A percentile compares a stretch with the other conserved stretches of the same genome.
phyloP scores from a whole-genome alignment of 1,140 invertebrate genomes.

The Paralvinella palmiformis region DNA sequence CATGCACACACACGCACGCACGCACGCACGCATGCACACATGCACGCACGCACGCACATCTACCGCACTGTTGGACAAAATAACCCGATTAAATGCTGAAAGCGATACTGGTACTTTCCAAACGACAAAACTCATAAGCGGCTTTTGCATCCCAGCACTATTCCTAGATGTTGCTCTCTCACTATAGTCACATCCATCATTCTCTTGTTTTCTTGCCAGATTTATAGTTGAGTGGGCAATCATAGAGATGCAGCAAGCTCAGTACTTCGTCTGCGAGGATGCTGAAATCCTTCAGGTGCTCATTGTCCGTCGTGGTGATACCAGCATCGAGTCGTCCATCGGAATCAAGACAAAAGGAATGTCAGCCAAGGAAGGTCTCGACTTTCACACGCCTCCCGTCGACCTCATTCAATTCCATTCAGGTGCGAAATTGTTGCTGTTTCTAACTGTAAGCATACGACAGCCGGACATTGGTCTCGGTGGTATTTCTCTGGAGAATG shows the following conservation, averaged over 20 bases:
- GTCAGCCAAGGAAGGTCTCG: conserved; percentile 36
- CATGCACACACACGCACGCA: too few relatives aligned
- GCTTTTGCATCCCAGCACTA: too few relatives aligned
- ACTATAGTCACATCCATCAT: not conserved
- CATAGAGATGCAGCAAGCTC: conserved; percentile 33
- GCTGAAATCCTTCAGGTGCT: conserved; percentile 37
- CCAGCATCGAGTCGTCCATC: conserved; percentile 34
- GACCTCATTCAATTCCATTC: conserved; percentile 44
- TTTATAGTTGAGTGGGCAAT: conserved; percentile 42
- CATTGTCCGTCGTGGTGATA: conserved; percentile 31
- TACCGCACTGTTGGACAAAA: too few relatives aligned
- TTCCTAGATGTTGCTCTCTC: too few relatives aligned
- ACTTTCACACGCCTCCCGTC: conserved; percentile 33
- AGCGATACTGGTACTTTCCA: too few relatives aligned
- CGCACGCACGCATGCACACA: too few relatives aligned
- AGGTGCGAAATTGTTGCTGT: conserved; percentile 33
- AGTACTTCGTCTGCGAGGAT: conserved; percentile 44
- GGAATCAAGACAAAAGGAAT: conserved; percentile 36
- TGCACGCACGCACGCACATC: too few relatives aligned
- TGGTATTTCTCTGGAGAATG: too few relatives aligned
- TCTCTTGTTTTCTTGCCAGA: conserved; percentile 23
- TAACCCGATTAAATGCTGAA: too few relatives aligned
- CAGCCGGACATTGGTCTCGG: too few relatives aligned
- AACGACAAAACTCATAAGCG: too few relatives aligned
- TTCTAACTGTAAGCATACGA: too few relatives aligned